Conservation (phyloP, 2,888 invertebrate species). For the Nowickia ferox region DNA sequence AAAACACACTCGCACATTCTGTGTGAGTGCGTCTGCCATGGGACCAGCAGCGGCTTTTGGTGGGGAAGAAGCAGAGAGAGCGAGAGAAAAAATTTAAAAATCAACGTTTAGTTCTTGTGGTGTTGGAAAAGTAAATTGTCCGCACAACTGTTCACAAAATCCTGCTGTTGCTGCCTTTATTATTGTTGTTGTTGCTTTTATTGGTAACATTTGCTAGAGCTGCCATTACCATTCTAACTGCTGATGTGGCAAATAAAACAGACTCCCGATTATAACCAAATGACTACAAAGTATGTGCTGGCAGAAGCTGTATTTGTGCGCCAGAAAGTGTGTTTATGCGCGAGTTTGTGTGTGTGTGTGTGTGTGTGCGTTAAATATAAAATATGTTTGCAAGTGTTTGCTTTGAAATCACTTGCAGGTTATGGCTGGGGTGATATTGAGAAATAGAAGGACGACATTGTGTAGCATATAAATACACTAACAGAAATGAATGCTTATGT, state of each 20-base stretch:
- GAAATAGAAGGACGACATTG: conserved; percentile 9
- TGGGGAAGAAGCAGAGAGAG: conserved; percentile 35
- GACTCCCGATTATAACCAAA: conserved; percentile 70
- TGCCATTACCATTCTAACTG: conserved; percentile 72
- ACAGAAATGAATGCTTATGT: background rate
- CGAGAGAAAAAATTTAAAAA: conserved; percentile 68
- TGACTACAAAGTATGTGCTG: conserved; percentile 65
- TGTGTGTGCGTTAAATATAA: background rate
- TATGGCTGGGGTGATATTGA: conserved; percentile 20
- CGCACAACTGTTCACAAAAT: conserved; percentile 73
- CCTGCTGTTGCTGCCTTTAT: conserved; percentile 74
- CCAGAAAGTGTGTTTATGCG: background rate
- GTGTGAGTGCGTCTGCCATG: conserved; percentile 5
- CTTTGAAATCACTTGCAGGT: conserved; percentile 44
- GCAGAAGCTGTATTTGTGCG: background rate
- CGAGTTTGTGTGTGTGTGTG: background rate
- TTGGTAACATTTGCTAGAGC: conserved; percentile 71
- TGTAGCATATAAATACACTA: conserved; percentile 8
- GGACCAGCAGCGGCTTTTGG: background rate
- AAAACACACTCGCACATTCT: conserved; percentile 8
- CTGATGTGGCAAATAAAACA: conserved; percentile 75
- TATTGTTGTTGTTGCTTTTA: conserved; percentile 56
- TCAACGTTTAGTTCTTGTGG: conserved; percentile 67
- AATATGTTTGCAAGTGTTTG: conserved; percentile 8
- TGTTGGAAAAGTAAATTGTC: conserved; percentile 78